Evolutionary conservation across 2,113 vertebrate genomes (phyloP), one percentile per base, ranked within the genome.

Genomic region (Phainopepla nitens): DNA sequence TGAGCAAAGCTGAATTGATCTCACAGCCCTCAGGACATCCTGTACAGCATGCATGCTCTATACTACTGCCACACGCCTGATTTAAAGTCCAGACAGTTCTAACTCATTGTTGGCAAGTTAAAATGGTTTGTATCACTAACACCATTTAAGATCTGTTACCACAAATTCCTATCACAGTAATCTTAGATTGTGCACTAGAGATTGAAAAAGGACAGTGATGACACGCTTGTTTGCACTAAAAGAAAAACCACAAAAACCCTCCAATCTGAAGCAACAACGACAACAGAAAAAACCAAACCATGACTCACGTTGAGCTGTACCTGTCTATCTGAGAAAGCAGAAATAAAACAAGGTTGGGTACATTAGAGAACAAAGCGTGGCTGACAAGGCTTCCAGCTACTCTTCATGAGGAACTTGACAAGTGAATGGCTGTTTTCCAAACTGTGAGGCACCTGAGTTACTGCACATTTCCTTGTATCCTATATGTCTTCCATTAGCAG

Each of bases 1-100:
- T 97, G 80, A 96, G 94, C 95, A 97, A 96, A 96, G 87, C 95
- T 84, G 91, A 96, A 97, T 96, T 98, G 97, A 97, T 97, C 97
- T 97, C 87, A 78, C 28, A 95, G 75, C 97, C 96, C 94, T 47
- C 58, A 95, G 97, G 97, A 91, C 77, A 85, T 85, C 82, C 80
- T 70, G 68, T 68, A 51, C 75, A 84, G 81, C n/a, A 6, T 61
- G 81, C 53, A 5, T 61, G 41, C 50, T 85, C 79, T 77, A 6
- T 22, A 33, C 70, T 62, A 65, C 70, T 39, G 76, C 86, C 70
- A 41, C 17, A 85, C 70, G 65, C 42, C 73, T 94, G 94, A 96
- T 91, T 96, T 95, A 79, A 96, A 96, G 90, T 94, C 91, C 92
- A 96, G 76, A 82, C 42, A 71, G 87, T 90, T 96, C 89, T 77